Evolutionary conservation across 2,797 vertebrate species (phyloP).

Genomic region (Melanogrammus aeglefinus): DNA sequence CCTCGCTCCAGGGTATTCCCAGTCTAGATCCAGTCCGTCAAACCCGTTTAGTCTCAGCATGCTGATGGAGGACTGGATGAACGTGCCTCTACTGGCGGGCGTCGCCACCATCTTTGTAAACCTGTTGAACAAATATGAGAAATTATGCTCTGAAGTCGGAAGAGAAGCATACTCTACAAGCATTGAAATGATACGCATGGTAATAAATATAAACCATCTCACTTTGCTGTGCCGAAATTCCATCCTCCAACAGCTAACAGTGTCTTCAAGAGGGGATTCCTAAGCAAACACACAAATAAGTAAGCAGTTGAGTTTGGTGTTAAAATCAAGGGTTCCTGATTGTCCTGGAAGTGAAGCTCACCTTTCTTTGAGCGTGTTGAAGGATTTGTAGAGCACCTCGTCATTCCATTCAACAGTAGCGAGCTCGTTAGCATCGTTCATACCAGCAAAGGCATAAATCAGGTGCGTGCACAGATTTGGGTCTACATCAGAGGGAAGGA

Average conservation of each 20-base stretch:
- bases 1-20: conserved; percentile 78
- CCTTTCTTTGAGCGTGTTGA: conserved; percentile 75
- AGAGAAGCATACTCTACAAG: not conserved
- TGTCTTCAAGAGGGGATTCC: conserved; percentile 75
- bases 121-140: conserved; percentile 49
- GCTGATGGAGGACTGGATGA: conserved; percentile 74
- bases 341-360: conserved; percentile 28
- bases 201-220: conserved; percentile 32
- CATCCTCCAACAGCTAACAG: conserved; percentile 80
- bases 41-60: conserved; percentile 74
- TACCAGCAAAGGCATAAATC: conserved; percentile 79
- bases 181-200: not conserved
- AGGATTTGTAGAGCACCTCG: conserved; percentile 66
- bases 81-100: conserved; percentile 63
- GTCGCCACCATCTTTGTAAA: conserved; percentile 76
- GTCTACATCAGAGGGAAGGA: conserved; percentile 70
- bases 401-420: conserved; percentile 72
- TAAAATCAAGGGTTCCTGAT: not conserved
- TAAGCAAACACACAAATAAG: conserved; percentile 34
- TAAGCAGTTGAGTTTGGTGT: not conserved
- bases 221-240: conserved; percentile 76
- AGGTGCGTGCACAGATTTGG: conserved; percentile 83
- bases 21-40: conserved; percentile 83
- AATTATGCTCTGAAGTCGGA: not conserved
- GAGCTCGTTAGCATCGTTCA: conserved; percentile 66